These are phyloP conservation scores for Pseudococcus jackbeardsleyi DNA, from an alignment of 2,888 invertebrate genomes.

Conservation along the genomic window DNA sequence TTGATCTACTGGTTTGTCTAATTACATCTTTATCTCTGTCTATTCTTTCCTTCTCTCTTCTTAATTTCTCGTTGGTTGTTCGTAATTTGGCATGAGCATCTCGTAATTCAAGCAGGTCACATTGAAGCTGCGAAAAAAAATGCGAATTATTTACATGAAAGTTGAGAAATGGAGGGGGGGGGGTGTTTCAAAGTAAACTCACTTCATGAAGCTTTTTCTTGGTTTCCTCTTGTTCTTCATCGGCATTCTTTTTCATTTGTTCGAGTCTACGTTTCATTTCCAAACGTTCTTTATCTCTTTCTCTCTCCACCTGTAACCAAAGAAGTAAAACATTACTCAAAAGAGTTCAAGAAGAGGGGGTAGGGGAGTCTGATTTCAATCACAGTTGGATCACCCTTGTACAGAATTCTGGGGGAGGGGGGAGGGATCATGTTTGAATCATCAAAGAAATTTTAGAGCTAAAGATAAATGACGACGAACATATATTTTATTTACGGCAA, in stretches of 20 bases:
- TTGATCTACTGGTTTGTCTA: conserved; percentile 50
- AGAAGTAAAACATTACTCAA: conserved; percentile 42
- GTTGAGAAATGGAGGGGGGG: background rate
- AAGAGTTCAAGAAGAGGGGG: background rate
- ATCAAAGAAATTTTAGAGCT: too few species aligned
- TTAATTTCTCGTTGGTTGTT: conserved; percentile 90
- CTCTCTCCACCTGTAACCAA: conserved; percentile 81
- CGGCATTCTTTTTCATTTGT: conserved; percentile 85
- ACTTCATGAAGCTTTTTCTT: conserved; percentile 82
- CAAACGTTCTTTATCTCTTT: conserved; percentile 88
- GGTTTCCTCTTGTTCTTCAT: conserved; percentile 91
- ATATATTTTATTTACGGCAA: too few species aligned
- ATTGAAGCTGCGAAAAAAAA: conserved; percentile 77
- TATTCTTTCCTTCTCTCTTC: conserved; percentile 87
- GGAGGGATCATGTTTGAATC: too few species aligned
- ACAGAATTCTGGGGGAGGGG: too few species aligned
- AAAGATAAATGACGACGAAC: too few species aligned
- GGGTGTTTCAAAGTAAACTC: conserved; percentile 62
- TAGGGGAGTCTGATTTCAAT: too few species aligned
- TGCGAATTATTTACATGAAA: background rate
- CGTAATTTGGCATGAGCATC: conserved; percentile 93
- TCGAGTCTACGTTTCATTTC: conserved; percentile 89
- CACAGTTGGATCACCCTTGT: too few species aligned
- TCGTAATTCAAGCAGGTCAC: conserved; percentile 87
- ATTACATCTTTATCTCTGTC: conserved; percentile 83